These are phyloP conservation scores for Belgica antarctica DNA, from an alignment of 2,888 invertebrate species.

Conservation along the genomic window DNA sequence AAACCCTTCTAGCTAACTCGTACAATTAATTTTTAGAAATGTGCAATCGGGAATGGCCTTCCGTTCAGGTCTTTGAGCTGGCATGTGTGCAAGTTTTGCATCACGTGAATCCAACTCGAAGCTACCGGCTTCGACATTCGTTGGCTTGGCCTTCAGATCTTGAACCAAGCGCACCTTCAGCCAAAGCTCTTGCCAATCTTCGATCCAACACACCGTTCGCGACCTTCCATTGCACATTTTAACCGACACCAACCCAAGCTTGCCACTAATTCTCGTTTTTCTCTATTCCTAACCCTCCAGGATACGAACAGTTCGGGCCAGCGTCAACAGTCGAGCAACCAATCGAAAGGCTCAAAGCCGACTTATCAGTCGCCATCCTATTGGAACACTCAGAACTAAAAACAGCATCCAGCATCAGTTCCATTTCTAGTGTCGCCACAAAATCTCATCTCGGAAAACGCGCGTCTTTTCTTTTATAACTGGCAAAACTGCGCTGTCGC, in stretches of 20 bases:
- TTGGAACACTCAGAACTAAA: conserved; percentile 56
- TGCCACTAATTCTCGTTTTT: background rate
- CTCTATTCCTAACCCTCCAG: conserved; percentile 47
- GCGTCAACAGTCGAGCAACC: conserved; percentile 55
- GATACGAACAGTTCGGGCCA: conserved; percentile 56
- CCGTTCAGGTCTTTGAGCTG: too few species aligned
- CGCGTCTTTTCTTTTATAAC: background rate
- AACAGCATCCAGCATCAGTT: background rate
- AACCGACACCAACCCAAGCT: too few species aligned
- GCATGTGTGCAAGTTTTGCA: too few species aligned
- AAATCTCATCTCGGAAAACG: background rate
- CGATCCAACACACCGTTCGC: too few species aligned
- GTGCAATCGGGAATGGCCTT: background rate
- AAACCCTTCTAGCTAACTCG: background rate
- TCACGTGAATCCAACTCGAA: too few species aligned
- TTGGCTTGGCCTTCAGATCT: too few species aligned
- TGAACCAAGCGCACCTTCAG: too few species aligned
- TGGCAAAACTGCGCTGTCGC: background rate
- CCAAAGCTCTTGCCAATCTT: too few species aligned
- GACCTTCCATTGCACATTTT: too few species aligned
- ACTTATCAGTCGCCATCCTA: conserved; percentile 54
- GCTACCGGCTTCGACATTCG: too few species aligned
- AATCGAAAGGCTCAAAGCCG: conserved; percentile 55
- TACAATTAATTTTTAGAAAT: background rate
- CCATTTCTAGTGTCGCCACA: background rate